Evolutionary conservation across 2,797 vertebrate species (phyloP).

Genomic region (Typhlichthys eigenmanni): DNA sequence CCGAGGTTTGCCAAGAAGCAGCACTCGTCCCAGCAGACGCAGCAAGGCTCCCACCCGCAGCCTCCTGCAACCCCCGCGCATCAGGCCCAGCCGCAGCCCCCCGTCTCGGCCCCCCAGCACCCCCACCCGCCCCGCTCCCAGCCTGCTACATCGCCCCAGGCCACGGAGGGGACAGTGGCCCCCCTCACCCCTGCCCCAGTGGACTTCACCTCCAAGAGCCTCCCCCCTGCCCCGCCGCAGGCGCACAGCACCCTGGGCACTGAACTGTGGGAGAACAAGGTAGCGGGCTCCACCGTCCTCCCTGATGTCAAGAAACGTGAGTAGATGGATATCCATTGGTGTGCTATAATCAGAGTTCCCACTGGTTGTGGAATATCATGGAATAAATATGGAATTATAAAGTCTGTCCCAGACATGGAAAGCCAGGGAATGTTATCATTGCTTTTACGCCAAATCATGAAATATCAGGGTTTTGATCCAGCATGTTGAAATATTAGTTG

Average conservation of each 20-base stretch:
- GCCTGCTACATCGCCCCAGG: conserved; percentile 68
- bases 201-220: conserved; percentile 80
- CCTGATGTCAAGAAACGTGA: conserved; percentile 95
- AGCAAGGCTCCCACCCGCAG: conserved; percentile 56
- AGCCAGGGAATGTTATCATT: no score
- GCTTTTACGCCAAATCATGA: no score
- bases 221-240: conserved; percentile 73
- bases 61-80: conserved; percentile 46
- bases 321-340: conserved; percentile 46
- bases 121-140: conserved; percentile 74
- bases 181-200: conserved; percentile 61
- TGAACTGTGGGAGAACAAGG: conserved; percentile 97
- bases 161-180: conserved; percentile 71
- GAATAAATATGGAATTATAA: no score
- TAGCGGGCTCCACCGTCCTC: conserved; percentile 80
- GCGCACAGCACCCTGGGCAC: conserved; percentile 84
- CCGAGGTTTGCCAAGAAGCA: conserved; percentile 98
- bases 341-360: no score
- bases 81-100: conserved; percentile 56
- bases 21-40: conserved; percentile 72
- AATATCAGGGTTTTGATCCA: no score
- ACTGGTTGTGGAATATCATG: no score
- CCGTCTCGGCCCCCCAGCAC: conserved; percentile 71
- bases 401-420: no score
- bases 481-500: no score